A percentile compares a stretch with the other conserved stretches of the same genome.
Conservation (phyloP, 1,140 invertebrate species). For the Papilio aristodemus region DNA sequence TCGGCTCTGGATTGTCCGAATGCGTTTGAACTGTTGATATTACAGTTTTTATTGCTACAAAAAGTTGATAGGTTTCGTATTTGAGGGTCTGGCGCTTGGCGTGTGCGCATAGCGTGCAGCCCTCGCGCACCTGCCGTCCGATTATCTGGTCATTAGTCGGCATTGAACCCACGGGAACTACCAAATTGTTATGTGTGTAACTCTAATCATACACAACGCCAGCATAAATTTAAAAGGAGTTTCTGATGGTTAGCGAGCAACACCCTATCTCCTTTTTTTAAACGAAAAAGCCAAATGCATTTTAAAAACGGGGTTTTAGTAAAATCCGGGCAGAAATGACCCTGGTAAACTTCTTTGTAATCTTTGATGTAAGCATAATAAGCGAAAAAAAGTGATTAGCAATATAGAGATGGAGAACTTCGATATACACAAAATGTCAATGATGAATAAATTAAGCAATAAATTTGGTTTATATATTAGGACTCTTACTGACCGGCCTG, state of each 20-base stretch:
- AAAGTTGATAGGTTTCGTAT: slow-evolving; percentile 19
- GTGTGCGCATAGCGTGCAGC: slow-evolving; percentile 63
- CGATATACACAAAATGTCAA: too few relatives aligned
- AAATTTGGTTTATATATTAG: too few relatives aligned
- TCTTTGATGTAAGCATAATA: too few relatives aligned
- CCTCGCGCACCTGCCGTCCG: slow-evolving; percentile 62
- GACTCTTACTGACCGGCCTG: not conserved
- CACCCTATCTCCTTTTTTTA: not conserved
- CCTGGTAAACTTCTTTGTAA: too few relatives aligned
- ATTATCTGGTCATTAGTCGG: slow-evolving; percentile 72
- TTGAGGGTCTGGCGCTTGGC: slow-evolving; percentile 43
- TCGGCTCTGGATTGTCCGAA: slow-evolving; percentile 18
- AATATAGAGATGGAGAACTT: too few relatives aligned
- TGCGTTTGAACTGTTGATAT: slow-evolving; percentile 15
- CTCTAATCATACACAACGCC: slow-evolving; percentile 38
- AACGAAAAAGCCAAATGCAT: not conserved
- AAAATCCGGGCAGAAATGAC: too few relatives aligned
- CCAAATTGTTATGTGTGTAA: slow-evolving; percentile 54
- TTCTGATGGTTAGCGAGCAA: slow-evolving; percentile 14
- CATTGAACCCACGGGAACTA: slow-evolving; percentile 55
- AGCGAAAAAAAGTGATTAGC: too few relatives aligned
- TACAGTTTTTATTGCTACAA: slow-evolving; percentile 25
- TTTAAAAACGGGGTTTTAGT: too few relatives aligned
- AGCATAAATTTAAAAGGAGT: slow-evolving; percentile 14
- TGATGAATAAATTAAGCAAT: too few relatives aligned